These are phyloP conservation scores for Ptilonorhynchus violaceus DNA, from an alignment of 2,113 vertebrate genomes.

Conservation along the genomic window DNA sequence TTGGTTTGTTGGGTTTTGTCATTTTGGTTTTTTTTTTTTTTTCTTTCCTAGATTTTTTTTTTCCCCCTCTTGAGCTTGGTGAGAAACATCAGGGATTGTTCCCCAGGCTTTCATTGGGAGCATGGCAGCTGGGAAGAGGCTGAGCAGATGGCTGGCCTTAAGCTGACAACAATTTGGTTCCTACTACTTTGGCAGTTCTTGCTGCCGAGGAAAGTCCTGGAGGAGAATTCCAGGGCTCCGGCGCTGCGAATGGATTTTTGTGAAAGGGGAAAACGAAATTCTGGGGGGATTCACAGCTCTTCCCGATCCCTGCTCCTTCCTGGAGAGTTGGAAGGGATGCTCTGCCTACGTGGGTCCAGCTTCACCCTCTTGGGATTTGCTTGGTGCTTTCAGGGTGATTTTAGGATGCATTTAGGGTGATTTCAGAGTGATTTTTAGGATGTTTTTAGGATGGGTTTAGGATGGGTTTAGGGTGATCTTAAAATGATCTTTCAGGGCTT, in stretches of 20 bases:
- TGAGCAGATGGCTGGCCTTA: slow-evolving; percentile 53
- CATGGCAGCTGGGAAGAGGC: slow-evolving; percentile 47
- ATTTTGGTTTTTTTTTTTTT: not conserved
- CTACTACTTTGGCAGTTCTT: slow-evolving; percentile 55
- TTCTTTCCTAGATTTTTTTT: slow-evolving; percentile 3
- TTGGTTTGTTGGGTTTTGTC: not conserved
- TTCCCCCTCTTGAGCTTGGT: slow-evolving; percentile 14
- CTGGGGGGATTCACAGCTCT: not conserved
- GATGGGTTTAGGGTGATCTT: not conserved
- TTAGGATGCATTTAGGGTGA: not conserved
- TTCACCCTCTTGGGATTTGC: not conserved
- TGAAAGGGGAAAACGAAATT: not conserved
- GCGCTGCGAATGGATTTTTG: not conserved
- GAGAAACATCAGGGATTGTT: slow-evolving; percentile 39
- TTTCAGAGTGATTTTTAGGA: not conserved
- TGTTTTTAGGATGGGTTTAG: not conserved
- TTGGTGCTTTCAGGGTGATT: not conserved
- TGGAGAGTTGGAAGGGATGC: not conserved
- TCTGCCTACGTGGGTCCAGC: rapidly evolving
- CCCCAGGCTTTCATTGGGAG: not conserved
- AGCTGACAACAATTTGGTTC: slow-evolving; percentile 54
- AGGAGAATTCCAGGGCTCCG: not conserved
- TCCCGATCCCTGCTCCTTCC: not conserved
- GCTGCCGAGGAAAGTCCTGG: not conserved
- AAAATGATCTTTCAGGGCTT: not conserved